Evolutionary conservation across 2,797 vertebrate species (phyloP), one percentile per base, ranked within the genome.

Genomic region (Spondyliosoma cantharus): DNA sequence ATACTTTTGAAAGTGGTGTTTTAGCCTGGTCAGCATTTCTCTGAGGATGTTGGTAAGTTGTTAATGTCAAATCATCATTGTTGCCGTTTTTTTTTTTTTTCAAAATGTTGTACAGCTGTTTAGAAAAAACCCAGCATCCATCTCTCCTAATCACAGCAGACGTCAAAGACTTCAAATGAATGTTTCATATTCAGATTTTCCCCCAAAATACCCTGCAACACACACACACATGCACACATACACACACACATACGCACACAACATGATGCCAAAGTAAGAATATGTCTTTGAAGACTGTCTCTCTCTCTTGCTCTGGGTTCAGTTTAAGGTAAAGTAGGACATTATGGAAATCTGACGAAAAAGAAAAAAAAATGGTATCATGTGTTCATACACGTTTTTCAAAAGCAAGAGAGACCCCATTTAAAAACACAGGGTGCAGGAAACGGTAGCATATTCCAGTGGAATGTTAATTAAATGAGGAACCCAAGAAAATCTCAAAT

Each of bases 381-480:
- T 22, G 29, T 80, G 29, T 74, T 85, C 56, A 76, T 60, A 22
- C 43, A 32, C 37, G 22, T 25, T 73, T 80, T 82, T 84, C 54
- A 8, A 82, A 77, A 80, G 74, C 58, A 71, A 67, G 48, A 67
- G 48, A 65, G 16, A 81, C 54, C 45, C n/a, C 12, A 24, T 73
- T 80, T 45, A 63, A 80, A 88, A 86, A 64, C 71, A 78, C 67
- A 66, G n/a, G 42, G 61, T 14, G 46, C 63, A 81, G 66, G 63
- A 86, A 80, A 57, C 7, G 11, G 67, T 54, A 43, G 54, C 37
- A 57, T 74, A 67, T 82, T 90, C 71, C 81, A 86, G 62, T 50
- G 79, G 83, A 89, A 87, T 82, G 62, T 78, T 86, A 75, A 86
- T 83, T 74, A 87, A 88, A 85, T 48, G 62, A 76, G 60, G 58